Evolutionary conservation across 2,888 invertebrate species (phyloP).

Genomic region (Pediacus dermestoides): DNA sequence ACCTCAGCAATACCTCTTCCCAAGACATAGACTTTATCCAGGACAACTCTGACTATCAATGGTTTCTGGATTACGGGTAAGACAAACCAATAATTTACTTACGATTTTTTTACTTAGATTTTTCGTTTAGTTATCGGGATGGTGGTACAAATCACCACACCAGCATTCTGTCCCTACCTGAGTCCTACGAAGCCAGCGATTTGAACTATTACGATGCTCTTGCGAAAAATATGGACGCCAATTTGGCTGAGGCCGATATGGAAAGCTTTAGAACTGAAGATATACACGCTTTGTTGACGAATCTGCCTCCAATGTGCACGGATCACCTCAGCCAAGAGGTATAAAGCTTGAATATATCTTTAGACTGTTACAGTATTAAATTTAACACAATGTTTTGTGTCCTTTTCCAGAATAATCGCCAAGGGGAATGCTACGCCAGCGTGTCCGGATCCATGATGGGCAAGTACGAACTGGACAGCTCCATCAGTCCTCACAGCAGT

Average conservation of each 20-base stretch:
- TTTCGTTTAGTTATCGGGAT: constrained; percentile 66
- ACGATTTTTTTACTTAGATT: neutral
- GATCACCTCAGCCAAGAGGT: constrained; percentile 52
- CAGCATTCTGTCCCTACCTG: constrained; percentile 77
- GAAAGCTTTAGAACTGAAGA: constrained; percentile 90
- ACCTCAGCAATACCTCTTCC: constrained; percentile 53
- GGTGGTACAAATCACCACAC: constrained; percentile 68
- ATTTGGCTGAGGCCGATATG: constrained; percentile 92
- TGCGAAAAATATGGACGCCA: constrained; percentile 85
- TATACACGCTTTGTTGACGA: constrained; percentile 80
- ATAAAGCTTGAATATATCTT: constrained; percentile 19
- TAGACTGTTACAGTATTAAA: no score
- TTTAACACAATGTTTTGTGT: no score
- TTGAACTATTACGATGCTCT: constrained; percentile 77
- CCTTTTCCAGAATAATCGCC: constrained; percentile 65
- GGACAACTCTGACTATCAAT: constrained; percentile 88
- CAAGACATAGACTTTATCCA: constrained; percentile 67
- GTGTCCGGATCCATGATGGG: constrained; percentile 78
- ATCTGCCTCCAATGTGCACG: constrained; percentile 66
- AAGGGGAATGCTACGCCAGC: constrained; percentile 80
- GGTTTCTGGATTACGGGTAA: constrained; percentile 85
- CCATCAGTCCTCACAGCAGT: constrained; percentile 71
- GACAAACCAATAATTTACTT: constrained; percentile 4
- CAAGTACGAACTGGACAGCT: constrained; percentile 74
- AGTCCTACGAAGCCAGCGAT: constrained; percentile 68